phyloP scores from a whole-genome alignment of 2,113 vertebrate species.

The Cardinalis cardinalis region DNA sequence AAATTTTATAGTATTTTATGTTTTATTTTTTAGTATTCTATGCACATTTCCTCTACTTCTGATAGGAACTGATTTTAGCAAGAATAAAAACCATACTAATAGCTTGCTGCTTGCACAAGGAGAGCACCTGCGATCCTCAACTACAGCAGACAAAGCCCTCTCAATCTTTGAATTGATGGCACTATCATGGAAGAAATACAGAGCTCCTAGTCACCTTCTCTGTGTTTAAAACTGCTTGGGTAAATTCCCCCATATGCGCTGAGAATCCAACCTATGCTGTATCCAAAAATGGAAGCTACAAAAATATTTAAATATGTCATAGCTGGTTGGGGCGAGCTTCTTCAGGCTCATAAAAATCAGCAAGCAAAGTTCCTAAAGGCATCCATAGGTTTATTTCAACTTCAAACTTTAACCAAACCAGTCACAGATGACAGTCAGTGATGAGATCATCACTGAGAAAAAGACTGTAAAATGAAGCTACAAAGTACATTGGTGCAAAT shows the following conservation, averaged over 20 bases:
- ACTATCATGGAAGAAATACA: neutral
- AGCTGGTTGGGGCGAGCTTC: neutral
- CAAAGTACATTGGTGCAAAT: neutral
- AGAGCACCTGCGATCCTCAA: neutral
- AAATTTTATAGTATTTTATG: neutral
- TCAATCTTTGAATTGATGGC: neutral
- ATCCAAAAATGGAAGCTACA: neutral
- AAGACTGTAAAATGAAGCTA: neutral
- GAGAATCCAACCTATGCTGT: neutral
- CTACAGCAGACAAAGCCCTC: neutral
- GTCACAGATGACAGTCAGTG: neutral
- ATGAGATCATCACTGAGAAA: neutral
- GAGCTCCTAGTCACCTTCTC: neutral
- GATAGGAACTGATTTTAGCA: neutral
- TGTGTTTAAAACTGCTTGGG: neutral
- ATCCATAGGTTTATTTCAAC: neutral
- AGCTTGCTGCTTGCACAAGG: neutral
- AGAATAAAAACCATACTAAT: neutral
- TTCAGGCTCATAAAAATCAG: neutral
- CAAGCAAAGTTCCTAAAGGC: neutral
- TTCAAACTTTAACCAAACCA: neutral
- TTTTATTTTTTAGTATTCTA: neutral
- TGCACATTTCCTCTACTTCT: neutral
- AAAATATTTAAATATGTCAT: neutral
- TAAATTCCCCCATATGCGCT: neutral